These are phyloP conservation scores for Creontiades dilutus DNA, from an alignment of 2,888 invertebrate genomes.

Conservation along the genomic window DNA sequence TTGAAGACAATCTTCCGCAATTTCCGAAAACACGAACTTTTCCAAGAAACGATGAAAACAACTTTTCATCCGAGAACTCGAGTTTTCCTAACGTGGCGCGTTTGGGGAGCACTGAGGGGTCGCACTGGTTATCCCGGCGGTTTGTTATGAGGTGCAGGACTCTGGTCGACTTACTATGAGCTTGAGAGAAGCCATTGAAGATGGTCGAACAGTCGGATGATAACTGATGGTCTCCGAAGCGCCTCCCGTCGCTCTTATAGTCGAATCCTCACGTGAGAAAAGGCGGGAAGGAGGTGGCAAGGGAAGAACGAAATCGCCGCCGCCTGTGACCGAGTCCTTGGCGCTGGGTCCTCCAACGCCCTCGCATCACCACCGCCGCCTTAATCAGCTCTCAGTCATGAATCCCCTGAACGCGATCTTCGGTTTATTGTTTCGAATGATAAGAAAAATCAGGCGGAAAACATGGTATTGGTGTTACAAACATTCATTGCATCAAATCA, in stretches of 20 bases:
- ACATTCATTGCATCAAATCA: too few relatives aligned
- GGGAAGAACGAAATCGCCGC: slow-evolving; percentile 31
- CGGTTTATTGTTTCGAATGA: too few relatives aligned
- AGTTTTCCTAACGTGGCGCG: too few relatives aligned
- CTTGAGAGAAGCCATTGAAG: slow-evolving; percentile 51
- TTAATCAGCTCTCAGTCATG: too few relatives aligned
- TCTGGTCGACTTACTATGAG: slow-evolving; percentile 47
- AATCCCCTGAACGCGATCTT: too few relatives aligned
- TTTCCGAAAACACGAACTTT: too few relatives aligned
- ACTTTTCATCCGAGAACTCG: too few relatives aligned
- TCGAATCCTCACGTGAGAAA: not conserved
- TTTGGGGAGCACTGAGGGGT: not conserved
- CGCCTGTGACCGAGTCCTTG: slow-evolving; percentile 51
- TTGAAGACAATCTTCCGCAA: too few relatives aligned
- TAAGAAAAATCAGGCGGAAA: too few relatives aligned
- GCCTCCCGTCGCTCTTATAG: not conserved
- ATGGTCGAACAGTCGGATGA: slow-evolving; percentile 40
- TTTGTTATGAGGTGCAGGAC: not conserved
- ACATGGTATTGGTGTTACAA: too few relatives aligned
- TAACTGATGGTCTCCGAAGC: slow-evolving; percentile 41
- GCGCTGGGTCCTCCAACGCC: slow-evolving; percentile 18
- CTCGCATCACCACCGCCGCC: not conserved
- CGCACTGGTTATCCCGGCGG: not conserved
- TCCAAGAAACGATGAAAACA: too few relatives aligned
- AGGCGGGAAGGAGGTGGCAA: slow-evolving; percentile 53